Evolutionary conservation across 92 coral and sea anemone species (phyloP).

Genomic region (Phenganax subtilis): DNA sequence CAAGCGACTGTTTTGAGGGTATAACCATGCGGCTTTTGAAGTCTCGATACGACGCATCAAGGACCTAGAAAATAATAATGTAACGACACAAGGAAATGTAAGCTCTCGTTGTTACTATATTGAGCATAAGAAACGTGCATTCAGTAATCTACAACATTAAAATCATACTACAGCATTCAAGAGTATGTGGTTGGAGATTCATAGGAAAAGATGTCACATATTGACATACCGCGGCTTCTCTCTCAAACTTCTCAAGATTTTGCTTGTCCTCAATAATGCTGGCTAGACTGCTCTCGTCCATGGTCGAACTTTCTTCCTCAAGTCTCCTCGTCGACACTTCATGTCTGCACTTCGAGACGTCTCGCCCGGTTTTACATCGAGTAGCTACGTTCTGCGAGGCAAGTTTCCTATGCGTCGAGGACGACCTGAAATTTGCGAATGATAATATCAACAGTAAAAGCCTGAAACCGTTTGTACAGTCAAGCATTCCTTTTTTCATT

Average conservation of each 20-base stretch:
- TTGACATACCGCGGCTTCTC: constrained; percentile 61
- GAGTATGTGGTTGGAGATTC: no score
- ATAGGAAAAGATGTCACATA: neutral
- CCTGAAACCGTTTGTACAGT: neutral
- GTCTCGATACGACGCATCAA: constrained; percentile 40
- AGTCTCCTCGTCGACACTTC: neutral
- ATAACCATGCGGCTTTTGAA: constrained; percentile 24
- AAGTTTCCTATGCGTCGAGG: neutral
- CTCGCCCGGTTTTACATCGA: constrained; percentile 8
- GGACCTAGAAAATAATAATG: constrained; percentile 10
- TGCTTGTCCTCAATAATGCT: constrained; percentile 62
- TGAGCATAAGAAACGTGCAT: neutral
- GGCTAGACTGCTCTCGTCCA: constrained; percentile 53
- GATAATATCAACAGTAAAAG: neutral
- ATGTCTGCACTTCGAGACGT: neutral
- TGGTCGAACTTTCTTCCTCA: constrained; percentile 27
- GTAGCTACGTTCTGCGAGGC: neutral
- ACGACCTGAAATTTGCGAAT: constrained; percentile 1
- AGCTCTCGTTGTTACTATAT: neutral
- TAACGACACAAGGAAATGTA: neutral
- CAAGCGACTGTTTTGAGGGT: neutral
- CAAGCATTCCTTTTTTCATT: no score
- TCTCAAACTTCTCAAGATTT: constrained; percentile 62
- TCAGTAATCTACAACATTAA: neutral
- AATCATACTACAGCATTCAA: neutral